Evolutionary conservation across 2,797 vertebrate species (phyloP).

Genomic region (Danio tinwini): DNA sequence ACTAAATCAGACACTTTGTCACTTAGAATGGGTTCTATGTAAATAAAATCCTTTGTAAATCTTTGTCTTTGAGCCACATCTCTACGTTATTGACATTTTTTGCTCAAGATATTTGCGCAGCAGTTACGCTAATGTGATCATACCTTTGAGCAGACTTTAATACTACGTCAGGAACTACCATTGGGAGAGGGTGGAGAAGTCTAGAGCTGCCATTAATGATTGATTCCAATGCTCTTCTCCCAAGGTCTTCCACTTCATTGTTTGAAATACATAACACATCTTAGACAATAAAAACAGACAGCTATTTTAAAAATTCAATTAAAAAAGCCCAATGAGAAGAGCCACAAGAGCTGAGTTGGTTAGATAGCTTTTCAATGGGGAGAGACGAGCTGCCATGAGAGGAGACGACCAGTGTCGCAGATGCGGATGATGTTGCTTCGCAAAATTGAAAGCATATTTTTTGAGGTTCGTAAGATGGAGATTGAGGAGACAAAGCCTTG

Average conservation of each 20-base stretch:
- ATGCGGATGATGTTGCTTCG: slow-evolving; percentile 59
- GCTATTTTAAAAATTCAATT: slow-evolving; percentile 40
- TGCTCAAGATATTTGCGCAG: too few species aligned
- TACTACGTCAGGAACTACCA: slow-evolving; percentile 72
- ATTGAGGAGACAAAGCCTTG: slow-evolving; percentile 45
- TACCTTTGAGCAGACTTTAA: slow-evolving; percentile 40
- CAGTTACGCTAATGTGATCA: neutral
- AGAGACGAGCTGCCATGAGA: slow-evolving; percentile 86
- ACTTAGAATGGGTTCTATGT: too few species aligned
- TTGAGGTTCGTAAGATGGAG: slow-evolving; percentile 43
- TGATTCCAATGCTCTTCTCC: slow-evolving; percentile 76
- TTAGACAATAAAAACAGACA: slow-evolving; percentile 49
- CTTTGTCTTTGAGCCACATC: too few species aligned
- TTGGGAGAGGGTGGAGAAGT: slow-evolving; percentile 72
- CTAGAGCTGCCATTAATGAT: slow-evolving; percentile 80
- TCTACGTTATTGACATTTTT: too few species aligned
- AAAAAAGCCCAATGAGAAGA: slow-evolving; percentile 43
- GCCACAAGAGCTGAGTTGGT: slow-evolving; percentile 75
- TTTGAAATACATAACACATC: slow-evolving; percentile 51
- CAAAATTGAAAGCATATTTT: slow-evolving; percentile 54
- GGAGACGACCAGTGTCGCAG: slow-evolving; percentile 71
- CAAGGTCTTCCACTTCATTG: slow-evolving; percentile 66
- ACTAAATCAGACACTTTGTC: too few species aligned
- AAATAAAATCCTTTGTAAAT: too few species aligned
- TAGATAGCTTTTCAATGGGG: slow-evolving; percentile 76